Conservation (phyloP, 2,888 invertebrate species). For the Chloroclysta siterata region DNA sequence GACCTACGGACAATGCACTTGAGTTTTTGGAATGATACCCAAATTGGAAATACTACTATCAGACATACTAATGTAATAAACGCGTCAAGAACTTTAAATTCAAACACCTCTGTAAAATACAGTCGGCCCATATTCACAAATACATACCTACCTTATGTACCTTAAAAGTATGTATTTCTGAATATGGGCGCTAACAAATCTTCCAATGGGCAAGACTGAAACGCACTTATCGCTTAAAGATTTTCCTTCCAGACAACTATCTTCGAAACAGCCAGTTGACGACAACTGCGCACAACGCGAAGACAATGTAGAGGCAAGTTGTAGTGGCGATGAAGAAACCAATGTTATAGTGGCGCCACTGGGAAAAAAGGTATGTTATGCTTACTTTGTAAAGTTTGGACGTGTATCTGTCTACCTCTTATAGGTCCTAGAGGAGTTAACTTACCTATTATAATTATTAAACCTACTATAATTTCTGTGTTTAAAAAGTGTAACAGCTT, state of each 20-base stretch:
- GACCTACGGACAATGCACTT: not conserved
- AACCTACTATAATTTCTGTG: too few relatives aligned
- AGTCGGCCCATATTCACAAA: too few relatives aligned
- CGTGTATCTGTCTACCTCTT: too few relatives aligned
- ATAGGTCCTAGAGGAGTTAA: too few relatives aligned
- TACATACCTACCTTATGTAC: too few relatives aligned
- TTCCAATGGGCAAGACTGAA: not conserved
- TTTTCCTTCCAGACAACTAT: slow-evolving; percentile 13
- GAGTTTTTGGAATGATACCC: not conserved
- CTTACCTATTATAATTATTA: too few relatives aligned
- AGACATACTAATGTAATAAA: too few relatives aligned
- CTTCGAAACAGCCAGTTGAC: slow-evolving; percentile 11
- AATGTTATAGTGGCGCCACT: slow-evolving; percentile 14
- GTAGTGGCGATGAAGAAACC: slow-evolving; percentile 1
- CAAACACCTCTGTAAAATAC: too few relatives aligned
- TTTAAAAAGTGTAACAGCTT: too few relatives aligned
- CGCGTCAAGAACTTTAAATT: too few relatives aligned
- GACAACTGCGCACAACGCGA: not conserved
- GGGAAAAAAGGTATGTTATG: slow-evolving; percentile 1
- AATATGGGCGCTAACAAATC: not conserved
- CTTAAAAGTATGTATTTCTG: not conserved
- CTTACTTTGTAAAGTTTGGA: not conserved
- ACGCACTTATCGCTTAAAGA: slow-evolving; percentile 13
- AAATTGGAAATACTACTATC: too few relatives aligned
- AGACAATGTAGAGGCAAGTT: slow-evolving; percentile 11